Conservation (phyloP, 2,113 vertebrate genomes). For the Etheostoma cragini region DNA sequence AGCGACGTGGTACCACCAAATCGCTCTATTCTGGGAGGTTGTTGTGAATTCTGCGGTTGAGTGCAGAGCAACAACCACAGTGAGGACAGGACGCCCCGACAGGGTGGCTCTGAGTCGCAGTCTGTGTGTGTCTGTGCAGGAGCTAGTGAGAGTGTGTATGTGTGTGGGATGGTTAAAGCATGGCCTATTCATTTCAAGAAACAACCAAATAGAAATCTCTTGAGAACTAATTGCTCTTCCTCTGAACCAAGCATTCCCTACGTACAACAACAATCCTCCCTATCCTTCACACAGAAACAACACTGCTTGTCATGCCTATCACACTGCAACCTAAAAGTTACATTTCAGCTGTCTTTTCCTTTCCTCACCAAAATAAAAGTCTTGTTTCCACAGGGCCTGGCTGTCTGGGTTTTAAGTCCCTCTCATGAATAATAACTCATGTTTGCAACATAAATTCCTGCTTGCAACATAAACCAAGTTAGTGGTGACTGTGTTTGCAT, state of each 20-base stretch:
- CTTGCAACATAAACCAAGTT: slow-evolving; percentile 25
- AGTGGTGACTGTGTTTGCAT: slow-evolving; percentile 19
- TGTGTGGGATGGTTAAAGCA: slow-evolving; percentile 66
- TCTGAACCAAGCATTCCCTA: slow-evolving; percentile 59
- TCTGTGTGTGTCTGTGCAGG: not conserved
- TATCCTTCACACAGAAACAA: slow-evolving; percentile 34
- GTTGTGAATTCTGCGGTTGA: slow-evolving; percentile 81
- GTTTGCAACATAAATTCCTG: not conserved
- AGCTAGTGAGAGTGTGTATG: not conserved
- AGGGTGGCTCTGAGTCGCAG: slow-evolving; percentile 63
- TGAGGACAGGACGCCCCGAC: slow-evolving; percentile 65
- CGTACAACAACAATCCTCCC: slow-evolving; percentile 54
- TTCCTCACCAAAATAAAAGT: slow-evolving; percentile 28
- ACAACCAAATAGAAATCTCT: slow-evolving; percentile 75
- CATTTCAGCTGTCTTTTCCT: slow-evolving; percentile 29
- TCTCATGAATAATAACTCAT: slow-evolving; percentile 37
- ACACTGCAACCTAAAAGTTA: not conserved
- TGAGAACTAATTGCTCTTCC: slow-evolving; percentile 64
- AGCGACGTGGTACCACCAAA: slow-evolving; percentile 35
- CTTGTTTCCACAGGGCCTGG: slow-evolving; percentile 14
- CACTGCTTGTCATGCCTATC: slow-evolving; percentile 26
- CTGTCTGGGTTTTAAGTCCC: not conserved
- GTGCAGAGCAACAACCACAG: slow-evolving; percentile 71
- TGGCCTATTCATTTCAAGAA: slow-evolving; percentile 72
- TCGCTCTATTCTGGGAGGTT: slow-evolving; percentile 80